Conservation (phyloP, 2,888 invertebrate species). For the Siphonodentalium dalli region DNA sequence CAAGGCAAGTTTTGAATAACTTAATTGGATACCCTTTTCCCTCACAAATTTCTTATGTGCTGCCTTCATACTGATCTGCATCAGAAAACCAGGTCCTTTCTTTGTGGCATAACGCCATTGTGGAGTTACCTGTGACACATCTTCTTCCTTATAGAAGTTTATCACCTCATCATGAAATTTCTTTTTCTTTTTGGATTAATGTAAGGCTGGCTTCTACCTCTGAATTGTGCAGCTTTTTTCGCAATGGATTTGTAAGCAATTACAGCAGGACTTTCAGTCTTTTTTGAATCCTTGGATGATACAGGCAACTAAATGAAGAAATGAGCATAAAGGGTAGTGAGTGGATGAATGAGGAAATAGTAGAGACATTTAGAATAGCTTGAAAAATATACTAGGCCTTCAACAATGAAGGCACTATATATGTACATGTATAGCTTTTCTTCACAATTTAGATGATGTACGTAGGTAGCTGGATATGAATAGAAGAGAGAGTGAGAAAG, state of each 20-base stretch:
- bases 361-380: too few relatives aligned
- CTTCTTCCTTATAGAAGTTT: conserved; percentile 23
- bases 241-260: neutral
- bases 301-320: too few relatives aligned
- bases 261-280: neutral
- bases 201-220: neutral
- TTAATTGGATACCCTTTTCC: conserved; percentile 18
- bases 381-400: too few relatives aligned
- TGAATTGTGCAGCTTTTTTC: neutral
- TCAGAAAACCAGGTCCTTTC: conserved; percentile 24
- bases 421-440: too few relatives aligned
- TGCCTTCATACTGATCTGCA: conserved; percentile 25
- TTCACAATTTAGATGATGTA: too few relatives aligned
- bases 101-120: conserved; percentile 27
- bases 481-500: too few relatives aligned
- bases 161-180: neutral
- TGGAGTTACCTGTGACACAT: conserved; percentile 21
- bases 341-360: too few relatives aligned
- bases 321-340: too few relatives aligned
- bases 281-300: too few relatives aligned
- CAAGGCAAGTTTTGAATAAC: conserved; percentile 20
- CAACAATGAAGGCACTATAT: too few relatives aligned
- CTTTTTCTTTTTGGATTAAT: neutral
- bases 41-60: conserved; percentile 14
- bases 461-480: too few relatives aligned